These are phyloP conservation scores for Brachypodius melanocephalos DNA, from an alignment of 2,113 vertebrate genomes.

Conservation along the genomic window DNA sequence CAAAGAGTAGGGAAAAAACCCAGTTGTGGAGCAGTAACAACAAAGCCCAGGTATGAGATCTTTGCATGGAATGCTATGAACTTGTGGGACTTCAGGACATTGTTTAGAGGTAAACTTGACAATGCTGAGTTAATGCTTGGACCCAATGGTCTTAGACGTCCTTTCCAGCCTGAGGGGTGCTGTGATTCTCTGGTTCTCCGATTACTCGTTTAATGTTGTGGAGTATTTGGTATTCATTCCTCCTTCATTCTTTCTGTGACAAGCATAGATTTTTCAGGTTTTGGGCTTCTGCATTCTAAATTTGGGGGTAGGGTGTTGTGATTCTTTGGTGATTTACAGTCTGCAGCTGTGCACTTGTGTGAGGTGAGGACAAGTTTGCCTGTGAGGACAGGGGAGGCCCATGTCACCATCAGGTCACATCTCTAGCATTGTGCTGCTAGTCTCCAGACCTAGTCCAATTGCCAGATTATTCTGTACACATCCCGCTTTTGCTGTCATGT, in stretches of 20 bases:
- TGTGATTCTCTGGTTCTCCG: neutral
- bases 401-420: neutral
- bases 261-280: neutral
- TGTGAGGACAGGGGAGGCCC: neutral
- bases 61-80: neutral
- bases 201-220: neutral
- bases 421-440: neutral
- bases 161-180: neutral
- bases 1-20: neutral
- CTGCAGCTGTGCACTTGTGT: neutral
- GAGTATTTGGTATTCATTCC: neutral
- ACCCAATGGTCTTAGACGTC: neutral
- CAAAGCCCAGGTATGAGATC: neutral
- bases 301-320: neutral
- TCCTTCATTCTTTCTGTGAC: fast-evolving
- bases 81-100: neutral
- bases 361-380: neutral
- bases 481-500: neutral
- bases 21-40: neutral
- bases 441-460: neutral
- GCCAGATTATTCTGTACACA: neutral
- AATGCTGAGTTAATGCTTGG: neutral
- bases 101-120: neutral
- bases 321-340: neutral
- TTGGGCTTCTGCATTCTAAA: neutral